Conservation (phyloP, 2,113 vertebrate species). For the Phyllostomus hastatus region DNA sequence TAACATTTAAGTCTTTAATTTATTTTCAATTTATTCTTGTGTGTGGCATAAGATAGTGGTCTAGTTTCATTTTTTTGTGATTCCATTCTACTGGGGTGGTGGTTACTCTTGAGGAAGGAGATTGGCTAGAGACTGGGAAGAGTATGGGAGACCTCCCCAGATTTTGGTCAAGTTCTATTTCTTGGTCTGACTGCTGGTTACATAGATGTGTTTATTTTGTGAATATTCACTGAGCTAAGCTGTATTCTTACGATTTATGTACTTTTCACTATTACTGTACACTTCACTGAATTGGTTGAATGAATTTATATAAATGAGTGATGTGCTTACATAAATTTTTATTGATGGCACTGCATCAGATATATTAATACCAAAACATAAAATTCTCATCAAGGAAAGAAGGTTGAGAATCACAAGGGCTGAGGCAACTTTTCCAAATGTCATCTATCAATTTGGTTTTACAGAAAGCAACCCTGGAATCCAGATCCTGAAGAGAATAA, state of each 20-base stretch:
- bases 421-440: not conserved
- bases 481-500: not conserved
- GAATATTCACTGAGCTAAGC: not conserved
- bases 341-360: not conserved
- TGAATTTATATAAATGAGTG: not conserved
- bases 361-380: not conserved
- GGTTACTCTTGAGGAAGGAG: not conserved
- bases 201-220: not conserved
- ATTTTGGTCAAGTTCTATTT: not conserved
- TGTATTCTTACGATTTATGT: not conserved
- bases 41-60: no score
- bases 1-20: no score
- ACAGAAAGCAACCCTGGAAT: not conserved
- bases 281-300: not conserved
- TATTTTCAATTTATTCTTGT: no score
- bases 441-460: not conserved
- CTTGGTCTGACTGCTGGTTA: not conserved
- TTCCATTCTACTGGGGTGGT: not conserved
- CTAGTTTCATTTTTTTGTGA: not conserved
- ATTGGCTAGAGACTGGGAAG: not conserved
- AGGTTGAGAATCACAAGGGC: not conserved
- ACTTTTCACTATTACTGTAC: not conserved
- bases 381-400: not conserved
- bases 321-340: not conserved
- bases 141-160: not conserved